Percentiles rank a stretch among this genome's conserved stretches.
Evolutionary conservation across 2,888 invertebrate species (phyloP).

Genomic region (Crematogaster levior): DNA sequence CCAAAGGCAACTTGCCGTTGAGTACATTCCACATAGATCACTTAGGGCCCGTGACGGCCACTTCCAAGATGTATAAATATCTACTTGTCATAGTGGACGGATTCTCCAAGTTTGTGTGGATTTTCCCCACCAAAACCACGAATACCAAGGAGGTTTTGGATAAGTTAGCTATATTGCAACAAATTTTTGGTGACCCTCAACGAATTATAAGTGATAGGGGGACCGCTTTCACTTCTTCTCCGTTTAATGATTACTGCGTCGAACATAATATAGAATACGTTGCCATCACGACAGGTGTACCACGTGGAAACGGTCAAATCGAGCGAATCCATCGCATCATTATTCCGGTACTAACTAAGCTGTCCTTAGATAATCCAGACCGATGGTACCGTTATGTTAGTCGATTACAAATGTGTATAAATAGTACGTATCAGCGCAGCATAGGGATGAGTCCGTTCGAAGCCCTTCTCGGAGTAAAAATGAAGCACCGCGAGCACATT

Average conservation of each 20-base stretch:
- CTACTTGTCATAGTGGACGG: conserved; percentile 23
- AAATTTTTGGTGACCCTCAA: conserved; percentile 13
- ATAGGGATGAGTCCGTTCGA: conserved; percentile 33
- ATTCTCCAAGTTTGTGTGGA: conserved; percentile 25
- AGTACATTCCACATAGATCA: conserved; percentile 27
- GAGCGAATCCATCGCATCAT: conserved; percentile 13
- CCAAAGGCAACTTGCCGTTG: background rate
- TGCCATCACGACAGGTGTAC: background rate
- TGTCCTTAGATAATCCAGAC: conserved; percentile 5
- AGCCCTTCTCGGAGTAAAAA: background rate
- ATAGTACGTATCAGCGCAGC: conserved; percentile 21
- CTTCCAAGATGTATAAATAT: conserved; percentile 14
- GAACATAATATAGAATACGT: conserved; percentile 3
- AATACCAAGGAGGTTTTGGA: conserved; percentile 1
- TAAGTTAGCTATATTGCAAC: background rate
- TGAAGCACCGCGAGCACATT: conserved; percentile 6
- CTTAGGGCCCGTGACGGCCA: background rate
- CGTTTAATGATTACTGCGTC: conserved; percentile 4
- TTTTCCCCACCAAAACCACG: conserved; percentile 9
- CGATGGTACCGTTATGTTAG: conserved; percentile 11
- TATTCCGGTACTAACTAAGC: conserved; percentile 20
- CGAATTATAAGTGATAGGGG: conserved; percentile 32
- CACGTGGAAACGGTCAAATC: conserved; percentile 19
- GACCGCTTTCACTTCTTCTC: conserved; percentile 8
- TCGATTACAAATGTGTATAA: conserved; percentile 11